These are phyloP conservation scores for Bufotes viridis DNA, from an alignment of 2,797 vertebrate species.

Conservation along the genomic window DNA sequence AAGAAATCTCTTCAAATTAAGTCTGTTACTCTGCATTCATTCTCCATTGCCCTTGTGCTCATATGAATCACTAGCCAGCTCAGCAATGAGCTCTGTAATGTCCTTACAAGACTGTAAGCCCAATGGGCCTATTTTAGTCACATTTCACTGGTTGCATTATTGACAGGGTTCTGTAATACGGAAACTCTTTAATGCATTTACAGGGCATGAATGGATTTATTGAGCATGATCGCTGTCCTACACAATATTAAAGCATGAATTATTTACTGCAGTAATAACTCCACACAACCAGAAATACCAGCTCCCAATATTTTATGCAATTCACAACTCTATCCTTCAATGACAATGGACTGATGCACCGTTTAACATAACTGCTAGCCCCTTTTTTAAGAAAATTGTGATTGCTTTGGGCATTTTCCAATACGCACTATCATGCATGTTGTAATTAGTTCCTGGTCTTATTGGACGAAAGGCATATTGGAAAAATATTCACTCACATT, in stretches of 20 bases:
- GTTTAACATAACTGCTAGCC: constrained; percentile 41
- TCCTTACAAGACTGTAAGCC: constrained; percentile 10
- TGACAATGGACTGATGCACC: constrained; percentile 32
- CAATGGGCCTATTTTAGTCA: constrained; percentile 1
- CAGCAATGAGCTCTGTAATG: neutral
- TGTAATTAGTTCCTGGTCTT: constrained; percentile 48
- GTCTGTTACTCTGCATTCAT: neutral
- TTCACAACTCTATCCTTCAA: constrained; percentile 1
- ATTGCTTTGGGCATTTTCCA: constrained; percentile 46
- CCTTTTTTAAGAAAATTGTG: constrained; percentile 45
- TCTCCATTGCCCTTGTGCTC: neutral
- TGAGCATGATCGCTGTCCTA: constrained; percentile 1
- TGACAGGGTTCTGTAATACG: constrained; percentile 23
- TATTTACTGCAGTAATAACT: constrained; percentile 39
- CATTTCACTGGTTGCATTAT: constrained; percentile 40
- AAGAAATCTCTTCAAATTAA: constrained; percentile 2
- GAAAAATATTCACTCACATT: constrained; percentile 6
- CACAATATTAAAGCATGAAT: constrained; percentile 47
- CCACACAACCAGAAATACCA: constrained; percentile 14
- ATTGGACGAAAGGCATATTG: constrained; percentile 5
- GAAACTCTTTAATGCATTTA: neutral
- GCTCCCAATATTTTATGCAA: constrained; percentile 26
- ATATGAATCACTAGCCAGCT: constrained; percentile 27
- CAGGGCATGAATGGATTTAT: constrained; percentile 31
- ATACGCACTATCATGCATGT: constrained; percentile 20